Evolutionary conservation across 1,140 invertebrate genomes (phyloP), one percentile per base, ranked within the genome.

Genomic region (Pararge aegeria): DNA sequence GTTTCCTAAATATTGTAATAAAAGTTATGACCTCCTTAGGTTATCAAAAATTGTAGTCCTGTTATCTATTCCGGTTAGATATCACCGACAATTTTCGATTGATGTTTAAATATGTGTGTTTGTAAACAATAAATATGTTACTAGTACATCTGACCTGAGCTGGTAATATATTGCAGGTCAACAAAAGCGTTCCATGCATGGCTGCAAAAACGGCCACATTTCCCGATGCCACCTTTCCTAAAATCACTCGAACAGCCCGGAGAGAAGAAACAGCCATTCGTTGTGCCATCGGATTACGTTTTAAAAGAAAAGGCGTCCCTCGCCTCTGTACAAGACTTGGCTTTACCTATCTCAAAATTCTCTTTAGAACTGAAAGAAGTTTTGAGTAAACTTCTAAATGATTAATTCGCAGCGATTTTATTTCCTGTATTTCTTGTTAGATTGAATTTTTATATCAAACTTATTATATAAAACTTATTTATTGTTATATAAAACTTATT

Each of bases 171-270:
- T 70, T 70, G 37, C 69, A 91, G 90, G 18, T 87, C 90, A 20
- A 90, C 89, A 4, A 90, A 90, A 63, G 74, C 79, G 0, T 91
- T 89, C 78, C 83, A 86, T 27, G 54, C 74, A 12, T 91, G 88
- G 87, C 66, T 91, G 7, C 59, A 76, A 44, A 71, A 82, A 20
- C 75, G 78, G 19, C 83, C 87, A 0, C 64, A 89, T 21, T 54
- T 90, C 38, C 73, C 78, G 3, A 86, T 87, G 78, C 90, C 90
- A 7, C 73, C 75, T 0, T 90, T 72, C 61, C 55, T 91, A 13
- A 74, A 72, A 24, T 42, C 65, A 0, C 34, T 82, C 0, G 66
- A 73, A 20, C 48, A 55, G 4, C 38, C 70, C 1, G 77, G 64
- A 0, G 81, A 83, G 5, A 89, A 83, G 65, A 89, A 89, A 42